Evolutionary conservation across 2,113 vertebrate genomes (phyloP).

Genomic region (Onychorhynchus coronatus): DNA sequence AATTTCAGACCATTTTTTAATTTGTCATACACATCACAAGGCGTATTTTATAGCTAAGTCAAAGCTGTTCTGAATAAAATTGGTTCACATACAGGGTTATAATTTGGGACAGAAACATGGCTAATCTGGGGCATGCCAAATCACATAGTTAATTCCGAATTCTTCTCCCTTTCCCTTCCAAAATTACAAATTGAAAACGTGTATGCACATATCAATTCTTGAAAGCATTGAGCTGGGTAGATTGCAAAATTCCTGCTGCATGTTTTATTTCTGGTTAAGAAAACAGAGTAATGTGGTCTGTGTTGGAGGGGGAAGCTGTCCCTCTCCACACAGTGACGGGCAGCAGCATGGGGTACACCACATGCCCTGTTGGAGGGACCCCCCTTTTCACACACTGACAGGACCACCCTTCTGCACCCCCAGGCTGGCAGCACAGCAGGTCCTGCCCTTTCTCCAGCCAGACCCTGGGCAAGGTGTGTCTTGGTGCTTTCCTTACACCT

Average conservation of each 20-base stretch:
- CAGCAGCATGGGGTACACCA: fast-evolving
- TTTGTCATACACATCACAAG: not conserved
- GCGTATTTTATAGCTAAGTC: not conserved
- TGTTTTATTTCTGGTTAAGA: not conserved
- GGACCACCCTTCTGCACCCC: not conserved
- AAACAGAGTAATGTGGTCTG: fast-evolving
- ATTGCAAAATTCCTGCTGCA: not conserved
- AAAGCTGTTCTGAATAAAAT: not conserved
- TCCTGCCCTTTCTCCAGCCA: not conserved
- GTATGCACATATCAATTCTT: not conserved
- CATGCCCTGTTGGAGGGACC: fast-evolving
- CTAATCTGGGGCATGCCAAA: not conserved
- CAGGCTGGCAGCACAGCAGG: not conserved
- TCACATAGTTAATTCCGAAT: not conserved
- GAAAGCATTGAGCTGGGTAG: not conserved
- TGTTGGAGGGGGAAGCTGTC: not conserved
- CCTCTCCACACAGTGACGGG: fast-evolving
- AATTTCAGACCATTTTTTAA: not conserved
- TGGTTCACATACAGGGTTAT: not conserved
- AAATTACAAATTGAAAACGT: not conserved
- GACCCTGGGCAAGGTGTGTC: not conserved
- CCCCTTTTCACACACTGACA: not conserved
- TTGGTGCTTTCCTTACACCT: not conserved
- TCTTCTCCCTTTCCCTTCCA: not conserved
- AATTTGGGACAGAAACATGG: not conserved